phyloP scores from a whole-genome alignment of 2,113 vertebrate genomes.

The Apodemus sylvaticus region DNA sequence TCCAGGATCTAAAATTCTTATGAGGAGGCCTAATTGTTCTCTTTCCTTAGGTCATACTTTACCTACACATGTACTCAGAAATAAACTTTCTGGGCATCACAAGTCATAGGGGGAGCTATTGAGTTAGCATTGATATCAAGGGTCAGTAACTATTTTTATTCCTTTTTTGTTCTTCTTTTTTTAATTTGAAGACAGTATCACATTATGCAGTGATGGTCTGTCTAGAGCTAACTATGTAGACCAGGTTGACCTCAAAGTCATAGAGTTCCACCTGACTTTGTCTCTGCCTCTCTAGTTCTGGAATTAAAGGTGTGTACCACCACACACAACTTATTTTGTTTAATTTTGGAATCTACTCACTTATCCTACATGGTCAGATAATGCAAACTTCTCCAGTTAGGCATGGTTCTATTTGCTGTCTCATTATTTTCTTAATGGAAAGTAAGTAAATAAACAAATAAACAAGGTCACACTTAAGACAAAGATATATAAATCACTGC shows the following conservation, averaged over 20 bases:
- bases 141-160: background rate
- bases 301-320: background rate
- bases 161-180: background rate
- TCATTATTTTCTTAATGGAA: background rate
- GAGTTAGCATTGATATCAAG: background rate
- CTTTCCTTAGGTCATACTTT: background rate
- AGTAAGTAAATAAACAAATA: background rate
- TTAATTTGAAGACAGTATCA: background rate
- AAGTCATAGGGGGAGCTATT: background rate
- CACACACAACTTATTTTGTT: background rate
- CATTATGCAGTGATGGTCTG: background rate
- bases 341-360: background rate
- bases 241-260: background rate
- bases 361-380: background rate
- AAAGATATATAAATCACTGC: background rate
- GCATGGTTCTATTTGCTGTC: background rate
- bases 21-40: rapidly evolving
- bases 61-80: background rate
- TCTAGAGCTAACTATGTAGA: background rate
- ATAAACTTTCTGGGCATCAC: background rate
- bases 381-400: background rate
- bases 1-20: background rate
- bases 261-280: background rate
- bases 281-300: background rate
- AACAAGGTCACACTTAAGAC: background rate